Percentiles rank a stretch among this genome's conserved stretches.
phyloP scores from a whole-genome alignment of 2,797 vertebrate genomes.

The Pantherophis vulpinus region DNA sequence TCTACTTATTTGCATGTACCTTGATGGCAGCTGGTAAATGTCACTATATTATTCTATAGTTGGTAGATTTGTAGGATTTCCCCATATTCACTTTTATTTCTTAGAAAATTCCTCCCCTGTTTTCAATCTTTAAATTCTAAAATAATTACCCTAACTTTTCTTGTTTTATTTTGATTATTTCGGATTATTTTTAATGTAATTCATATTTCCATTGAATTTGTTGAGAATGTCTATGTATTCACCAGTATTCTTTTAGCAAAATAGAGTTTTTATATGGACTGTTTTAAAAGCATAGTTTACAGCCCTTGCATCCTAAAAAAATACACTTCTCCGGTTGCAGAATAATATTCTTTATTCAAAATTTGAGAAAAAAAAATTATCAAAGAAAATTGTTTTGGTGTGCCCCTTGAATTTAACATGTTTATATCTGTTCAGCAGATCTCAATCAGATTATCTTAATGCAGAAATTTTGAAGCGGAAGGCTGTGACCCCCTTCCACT shows the following conservation, averaged over 20 bases:
- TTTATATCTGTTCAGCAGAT: neutral
- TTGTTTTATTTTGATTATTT: neutral
- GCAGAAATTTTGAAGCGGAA: neutral
- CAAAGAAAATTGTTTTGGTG: neutral
- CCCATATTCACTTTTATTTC: neutral
- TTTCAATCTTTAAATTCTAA: neutral
- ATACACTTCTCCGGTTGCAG: neutral
- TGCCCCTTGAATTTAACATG: neutral
- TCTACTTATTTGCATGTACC: neutral
- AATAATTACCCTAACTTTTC: neutral
- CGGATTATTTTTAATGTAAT: neutral
- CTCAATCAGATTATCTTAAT: neutral
- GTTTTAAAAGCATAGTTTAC: neutral
- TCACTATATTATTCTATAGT: neutral
- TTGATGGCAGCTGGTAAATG: neutral
- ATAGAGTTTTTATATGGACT: neutral
- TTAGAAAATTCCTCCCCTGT: neutral
- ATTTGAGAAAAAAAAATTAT: neutral
- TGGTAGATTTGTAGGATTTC: neutral
- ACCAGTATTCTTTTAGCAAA: neutral
- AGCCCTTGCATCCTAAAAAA: neutral
- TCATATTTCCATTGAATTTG: neutral
- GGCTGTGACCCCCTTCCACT: neutral
- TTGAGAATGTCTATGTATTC: neutral
- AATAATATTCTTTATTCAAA: neutral